Conservation (phyloP, 2,888 invertebrate genomes). For the Melieria picta region DNA sequence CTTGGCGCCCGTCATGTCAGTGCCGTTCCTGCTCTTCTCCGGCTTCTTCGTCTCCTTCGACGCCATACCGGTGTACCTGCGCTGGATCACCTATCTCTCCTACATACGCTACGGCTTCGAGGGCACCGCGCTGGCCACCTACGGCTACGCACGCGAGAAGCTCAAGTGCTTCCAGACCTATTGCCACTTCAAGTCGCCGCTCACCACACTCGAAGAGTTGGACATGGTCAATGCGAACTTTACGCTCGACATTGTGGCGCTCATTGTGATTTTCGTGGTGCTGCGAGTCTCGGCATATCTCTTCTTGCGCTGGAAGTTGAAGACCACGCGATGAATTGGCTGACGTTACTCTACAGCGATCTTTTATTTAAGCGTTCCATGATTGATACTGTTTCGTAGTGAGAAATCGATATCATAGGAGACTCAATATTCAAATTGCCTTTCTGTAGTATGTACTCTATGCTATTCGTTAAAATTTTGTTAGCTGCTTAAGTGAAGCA, state of each 20-base stretch:
- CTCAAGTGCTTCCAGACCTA: constrained; percentile 84
- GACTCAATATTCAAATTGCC: no score
- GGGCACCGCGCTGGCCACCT: constrained; percentile 91
- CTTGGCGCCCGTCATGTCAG: constrained; percentile 95
- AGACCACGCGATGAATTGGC: constrained; percentile 75
- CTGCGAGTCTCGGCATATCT: constrained; percentile 84
- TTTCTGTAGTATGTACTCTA: no score
- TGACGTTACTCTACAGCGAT: no score
- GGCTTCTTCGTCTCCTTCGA: constrained; percentile 98
- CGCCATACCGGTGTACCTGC: constrained; percentile 92
- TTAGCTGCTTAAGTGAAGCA: no score
- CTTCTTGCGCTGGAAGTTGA: constrained; percentile 88
- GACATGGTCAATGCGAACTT: constrained; percentile 86
- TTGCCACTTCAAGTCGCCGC: constrained; percentile 87
- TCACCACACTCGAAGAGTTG: constrained; percentile 84
- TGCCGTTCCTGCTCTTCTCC: constrained; percentile 94
- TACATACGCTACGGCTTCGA: constrained; percentile 97
- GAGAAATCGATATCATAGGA: no score
- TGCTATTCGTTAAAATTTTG: no score
- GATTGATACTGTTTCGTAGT: no score
- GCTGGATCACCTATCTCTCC: constrained; percentile 95
- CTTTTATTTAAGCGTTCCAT: no score
- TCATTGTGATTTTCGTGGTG: constrained; percentile 81
- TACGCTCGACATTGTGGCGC: constrained; percentile 80
- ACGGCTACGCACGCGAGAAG: constrained; percentile 83